Evolutionary conservation across 2,888 invertebrate species (phyloP), one percentile per base, ranked within the genome.

Genomic region (Micoletzkya japonica): DNA sequence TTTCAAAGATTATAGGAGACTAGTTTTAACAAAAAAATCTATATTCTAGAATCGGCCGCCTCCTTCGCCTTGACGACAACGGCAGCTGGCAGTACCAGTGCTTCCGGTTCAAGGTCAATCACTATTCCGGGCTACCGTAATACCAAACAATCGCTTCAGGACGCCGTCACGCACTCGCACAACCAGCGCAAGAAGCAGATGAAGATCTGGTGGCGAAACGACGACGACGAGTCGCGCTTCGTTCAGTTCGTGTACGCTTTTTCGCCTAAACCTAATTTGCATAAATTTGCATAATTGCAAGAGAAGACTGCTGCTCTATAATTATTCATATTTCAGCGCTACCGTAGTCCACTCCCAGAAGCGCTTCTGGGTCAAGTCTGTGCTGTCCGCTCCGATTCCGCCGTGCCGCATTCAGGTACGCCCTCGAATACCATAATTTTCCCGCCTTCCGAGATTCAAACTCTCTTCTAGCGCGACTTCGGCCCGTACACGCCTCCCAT

Each of bases 41-140:
- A 44, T 30, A 64, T 17, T 14, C 14, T 52, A 82, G 84, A 76
- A 78, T 82, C 50, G 84, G 84, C 2, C 81, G 82, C 54, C 76
- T 84, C 30, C 76, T 84, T n/a, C 68, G 82, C 34, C 72, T 84
- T 7, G 84, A 84, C 71, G 84, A 81, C 71, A 82, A 82, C 70
- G 82, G 82, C 36, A 79, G 79, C 20, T 82, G 82, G 82, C 82
- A 80, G 70, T 79, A 81, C 50, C 82, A 82, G 63, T 84, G 84
- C 67, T 84, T 84, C 75, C 74, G 79, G 70, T 77, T 63, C 28
- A 74, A 75, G 34, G 70, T 70, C 1, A 56, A 28, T 37, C 14
- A 36, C 30, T 4, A 20, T 2, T 54, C 30, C 26, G 4, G 2
- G 26, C 26, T 56, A 26, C 56, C 17, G 26, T n/a, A n/a, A n/a